Percentiles rank a stretch among this genome's conserved stretches.
phyloP scores from a whole-genome alignment of 2,888 invertebrate species.

The Drosophila pseudotalamancana region DNA sequence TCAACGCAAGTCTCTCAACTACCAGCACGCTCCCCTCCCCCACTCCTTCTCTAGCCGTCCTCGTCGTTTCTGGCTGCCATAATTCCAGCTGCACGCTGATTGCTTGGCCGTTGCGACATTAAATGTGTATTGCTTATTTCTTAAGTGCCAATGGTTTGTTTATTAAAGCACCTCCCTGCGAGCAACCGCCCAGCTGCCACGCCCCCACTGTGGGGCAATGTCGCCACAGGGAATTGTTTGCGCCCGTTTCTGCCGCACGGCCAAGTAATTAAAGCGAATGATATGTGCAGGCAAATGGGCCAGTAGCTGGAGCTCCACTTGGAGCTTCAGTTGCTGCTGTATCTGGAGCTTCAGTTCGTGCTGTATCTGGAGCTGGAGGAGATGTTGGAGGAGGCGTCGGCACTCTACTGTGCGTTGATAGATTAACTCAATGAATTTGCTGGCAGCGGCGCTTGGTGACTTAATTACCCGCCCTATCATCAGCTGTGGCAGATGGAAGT shows the following conservation, averaged over 20 bases:
- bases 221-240: constrained; percentile 67
- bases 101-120: constrained; percentile 60
- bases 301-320: constrained; percentile 6
- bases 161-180: constrained; percentile 64
- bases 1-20: constrained; percentile 20
- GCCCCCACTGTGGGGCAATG: constrained; percentile 38
- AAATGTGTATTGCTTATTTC: constrained; percentile 78
- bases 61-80: constrained; percentile 51
- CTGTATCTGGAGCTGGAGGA: neutral
- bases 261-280: constrained; percentile 65
- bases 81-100: constrained; percentile 67
- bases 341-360: neutral
- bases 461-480: constrained; percentile 44
- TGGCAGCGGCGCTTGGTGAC: constrained; percentile 54
- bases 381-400: neutral
- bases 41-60: neutral
- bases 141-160: constrained; percentile 79
- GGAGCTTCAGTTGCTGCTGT: neutral
- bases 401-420: constrained; percentile 51
- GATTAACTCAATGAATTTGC: constrained; percentile 66
- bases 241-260: constrained; percentile 33
- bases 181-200: neutral
- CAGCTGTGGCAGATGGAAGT: constrained; percentile 19
- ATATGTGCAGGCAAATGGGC: constrained; percentile 50
- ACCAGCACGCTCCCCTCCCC: neutral